Conservation (phyloP, 2,113 vertebrate species). For the Mastomys natalensis region DNA sequence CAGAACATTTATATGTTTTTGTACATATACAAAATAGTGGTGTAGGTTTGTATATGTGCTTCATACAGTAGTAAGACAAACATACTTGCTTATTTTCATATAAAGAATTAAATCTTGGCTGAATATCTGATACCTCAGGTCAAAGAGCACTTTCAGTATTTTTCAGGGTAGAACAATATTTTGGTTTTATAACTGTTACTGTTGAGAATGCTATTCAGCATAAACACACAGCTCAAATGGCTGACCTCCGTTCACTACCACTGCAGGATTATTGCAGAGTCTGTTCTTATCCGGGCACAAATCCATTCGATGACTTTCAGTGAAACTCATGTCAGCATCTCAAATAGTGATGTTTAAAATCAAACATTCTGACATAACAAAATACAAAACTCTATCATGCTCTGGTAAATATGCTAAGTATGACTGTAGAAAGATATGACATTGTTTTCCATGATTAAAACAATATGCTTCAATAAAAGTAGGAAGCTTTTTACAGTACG, state of each 20-base stretch:
- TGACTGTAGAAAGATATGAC: not conserved
- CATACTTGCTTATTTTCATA: not conserved
- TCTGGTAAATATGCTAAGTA: not conserved
- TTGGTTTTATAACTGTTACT: not conserved
- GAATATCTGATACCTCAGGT: not conserved
- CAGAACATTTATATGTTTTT: not conserved
- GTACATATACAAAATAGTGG: not conserved
- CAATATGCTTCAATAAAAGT: not conserved
- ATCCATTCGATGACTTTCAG: not conserved
- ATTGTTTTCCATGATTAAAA: not conserved
- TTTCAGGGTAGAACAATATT: not conserved
- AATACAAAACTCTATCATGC: not conserved
- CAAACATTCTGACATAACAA: not conserved
- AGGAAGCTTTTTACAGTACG: not conserved
- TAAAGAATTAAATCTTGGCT: not conserved
- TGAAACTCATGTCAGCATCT: not conserved
- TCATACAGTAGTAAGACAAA: not conserved
- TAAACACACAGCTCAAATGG: not conserved
- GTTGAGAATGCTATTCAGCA: not conserved
- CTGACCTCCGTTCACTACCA: not conserved
- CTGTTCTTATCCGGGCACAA: not conserved
- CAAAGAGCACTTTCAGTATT: not conserved
- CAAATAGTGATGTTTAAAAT: not conserved
- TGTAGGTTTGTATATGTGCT: not conserved
- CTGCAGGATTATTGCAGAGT: not conserved